Evolutionary conservation across 2,797 vertebrate species (phyloP), one percentile per base, ranked within the genome.

Genomic region (Sparus aurata): DNA sequence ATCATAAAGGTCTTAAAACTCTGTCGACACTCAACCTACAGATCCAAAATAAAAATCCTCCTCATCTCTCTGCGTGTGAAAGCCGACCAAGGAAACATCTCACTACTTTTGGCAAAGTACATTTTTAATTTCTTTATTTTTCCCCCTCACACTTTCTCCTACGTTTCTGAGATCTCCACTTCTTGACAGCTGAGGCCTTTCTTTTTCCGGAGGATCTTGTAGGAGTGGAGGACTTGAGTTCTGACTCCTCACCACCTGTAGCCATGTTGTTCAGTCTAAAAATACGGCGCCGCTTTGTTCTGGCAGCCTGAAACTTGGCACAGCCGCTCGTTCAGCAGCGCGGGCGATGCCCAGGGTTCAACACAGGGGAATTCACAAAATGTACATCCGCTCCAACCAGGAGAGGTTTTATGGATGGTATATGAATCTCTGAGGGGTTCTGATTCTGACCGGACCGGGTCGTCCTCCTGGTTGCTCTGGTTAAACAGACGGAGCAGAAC

Each of bases 201-300:
- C 84, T 92, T 90, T 89, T 88, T 91, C 87, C 58, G 74, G 83
- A 90, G 86, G 86, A 90, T 88, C 86, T 87, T 86, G 91, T 91
- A 84, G 89, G 91, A 87, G 89, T 89, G 79, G 70, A 86, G 85
- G 79, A 83, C 85, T 50, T 41, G 75, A 78, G 87, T 89, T 86
- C 82, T 92, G 90, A 90, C 91, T 91, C 86, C 70, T 90, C 90
- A 70, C 87, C 91, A 92, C 86, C 92, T 93, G 92, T 86, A 91
- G 88, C 89, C 83, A 81, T 78, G 80, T 76, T 76, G 83, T 62
- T 83, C 66, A 0, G 8, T 82, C 90, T 89, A 91, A 89, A 93
- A 90, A 93, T 91, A 92, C 76, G 25, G 76, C 30, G 0, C 12
- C 0, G 57, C 85, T 87, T 92, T 91, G 84, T 90, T 87, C 87